A percentile compares a stretch with the other conserved stretches of the same genome.
Evolutionary conservation across 2,888 invertebrate genomes (phyloP).

Genomic region (Drosophila prolongata): DNA sequence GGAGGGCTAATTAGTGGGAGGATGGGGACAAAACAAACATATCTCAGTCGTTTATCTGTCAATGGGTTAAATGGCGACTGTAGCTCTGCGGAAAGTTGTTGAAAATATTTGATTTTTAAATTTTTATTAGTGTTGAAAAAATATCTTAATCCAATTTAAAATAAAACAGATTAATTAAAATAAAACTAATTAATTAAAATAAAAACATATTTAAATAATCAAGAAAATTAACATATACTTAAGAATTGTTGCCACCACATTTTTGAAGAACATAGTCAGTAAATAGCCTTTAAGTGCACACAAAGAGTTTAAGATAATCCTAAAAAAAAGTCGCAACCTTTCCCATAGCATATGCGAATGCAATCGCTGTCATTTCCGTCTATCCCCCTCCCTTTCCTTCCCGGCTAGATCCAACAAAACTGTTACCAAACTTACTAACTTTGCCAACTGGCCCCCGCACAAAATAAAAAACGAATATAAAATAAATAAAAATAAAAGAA

Average conservation of each 20-base stretch:
- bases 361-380: background rate
- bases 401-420: constrained; percentile 42
- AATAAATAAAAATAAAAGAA: constrained; percentile 54
- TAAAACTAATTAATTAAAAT: no score
- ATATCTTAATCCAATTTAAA: no score
- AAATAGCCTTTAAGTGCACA: no score
- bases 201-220: no score
- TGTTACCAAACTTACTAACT: constrained; percentile 73
- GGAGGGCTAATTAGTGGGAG: constrained; percentile 65
- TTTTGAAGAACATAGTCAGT: no score
- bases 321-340: background rate
- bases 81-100: constrained; percentile 13
- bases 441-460: constrained; percentile 70
- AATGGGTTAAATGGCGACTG: constrained; percentile 12
- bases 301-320: background rate
- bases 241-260: no score
- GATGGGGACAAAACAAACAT: constrained; percentile 11
- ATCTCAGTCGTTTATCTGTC: constrained; percentile 14
- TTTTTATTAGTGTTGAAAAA: no score
- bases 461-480: constrained; percentile 55
- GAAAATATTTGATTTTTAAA: background rate
- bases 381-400: background rate
- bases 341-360: background rate
- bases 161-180: no score
- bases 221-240: no score